Evolutionary conservation across 2,888 invertebrate genomes (phyloP).

Genomic region (Tenthredo mesomela): DNA sequence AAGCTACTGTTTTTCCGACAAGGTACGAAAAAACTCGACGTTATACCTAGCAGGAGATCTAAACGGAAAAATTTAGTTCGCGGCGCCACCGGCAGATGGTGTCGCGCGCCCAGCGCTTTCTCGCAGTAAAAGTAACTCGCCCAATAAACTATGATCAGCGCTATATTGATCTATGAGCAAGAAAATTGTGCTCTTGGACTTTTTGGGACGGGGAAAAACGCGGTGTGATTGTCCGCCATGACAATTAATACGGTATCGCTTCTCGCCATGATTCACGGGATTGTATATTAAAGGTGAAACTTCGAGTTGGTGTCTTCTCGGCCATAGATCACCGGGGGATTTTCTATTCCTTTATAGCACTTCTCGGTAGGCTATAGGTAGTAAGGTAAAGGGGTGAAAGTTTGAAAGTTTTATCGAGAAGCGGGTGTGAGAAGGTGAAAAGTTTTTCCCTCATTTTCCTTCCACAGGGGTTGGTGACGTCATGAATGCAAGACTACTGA

Average conservation of each 20-base stretch:
- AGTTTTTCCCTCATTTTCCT: neutral
- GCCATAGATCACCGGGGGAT: neutral
- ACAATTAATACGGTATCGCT: neutral
- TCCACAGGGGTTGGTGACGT: constrained; percentile 12
- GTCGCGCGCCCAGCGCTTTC: neutral
- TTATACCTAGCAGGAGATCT: neutral
- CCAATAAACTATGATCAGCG: neutral
- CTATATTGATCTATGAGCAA: neutral
- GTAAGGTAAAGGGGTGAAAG: neutral
- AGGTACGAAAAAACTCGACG: neutral
- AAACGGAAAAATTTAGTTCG: neutral
- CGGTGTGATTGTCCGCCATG: neutral
- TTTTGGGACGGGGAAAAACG: neutral
- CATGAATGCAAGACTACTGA: constrained; percentile 40
- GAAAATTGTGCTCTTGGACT: neutral
- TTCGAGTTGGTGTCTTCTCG: neutral
- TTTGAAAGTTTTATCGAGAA: constrained; percentile 22
- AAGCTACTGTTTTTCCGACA: neutral
- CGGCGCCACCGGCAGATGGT: neutral
- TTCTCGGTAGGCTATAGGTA: neutral
- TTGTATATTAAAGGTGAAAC: neutral
- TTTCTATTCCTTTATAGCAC: neutral
- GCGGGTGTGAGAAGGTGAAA: constrained; percentile 4
- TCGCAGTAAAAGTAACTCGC: neutral
- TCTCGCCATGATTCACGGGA: neutral